These are phyloP conservation scores for Scylla paramamosain DNA, from an alignment of 1,140 invertebrate genomes.

Conservation along the genomic window DNA sequence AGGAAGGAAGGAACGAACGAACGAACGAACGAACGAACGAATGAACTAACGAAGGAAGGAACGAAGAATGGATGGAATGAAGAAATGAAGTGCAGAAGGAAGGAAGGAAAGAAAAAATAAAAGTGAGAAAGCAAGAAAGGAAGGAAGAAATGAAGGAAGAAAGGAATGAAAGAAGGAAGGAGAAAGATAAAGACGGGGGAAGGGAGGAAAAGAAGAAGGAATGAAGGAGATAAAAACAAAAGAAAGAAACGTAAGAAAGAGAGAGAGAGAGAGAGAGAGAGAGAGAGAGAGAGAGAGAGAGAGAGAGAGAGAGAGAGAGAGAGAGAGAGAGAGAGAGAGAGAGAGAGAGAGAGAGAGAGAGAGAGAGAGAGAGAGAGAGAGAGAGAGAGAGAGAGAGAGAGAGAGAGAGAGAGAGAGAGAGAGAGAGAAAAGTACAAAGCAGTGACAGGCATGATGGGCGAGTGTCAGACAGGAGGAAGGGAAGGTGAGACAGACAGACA, in stretches of 20 bases:
- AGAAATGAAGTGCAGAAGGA: not conserved
- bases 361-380: conserved; percentile 3
- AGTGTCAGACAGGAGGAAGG: not conserved
- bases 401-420: conserved; percentile 3
- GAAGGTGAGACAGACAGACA: not conserved
- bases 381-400: not conserved
- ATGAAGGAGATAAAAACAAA: not conserved
- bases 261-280: not conserved
- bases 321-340: not conserved
- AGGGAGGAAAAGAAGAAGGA: not conserved
- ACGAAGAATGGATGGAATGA: not conserved
- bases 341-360: not conserved
- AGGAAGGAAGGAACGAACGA: not conserved
- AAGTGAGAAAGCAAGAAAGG: not conserved
- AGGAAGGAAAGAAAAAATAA: not conserved
- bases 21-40: not conserved
- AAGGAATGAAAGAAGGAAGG: not conserved
- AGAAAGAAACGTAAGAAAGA: not conserved
- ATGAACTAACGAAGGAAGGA: not conserved
- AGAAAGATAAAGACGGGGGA: not conserved
- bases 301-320: not conserved
- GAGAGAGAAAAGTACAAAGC: not conserved
- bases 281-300: not conserved
- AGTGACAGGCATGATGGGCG: too few relatives aligned
- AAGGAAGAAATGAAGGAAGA: not conserved